Conservation (phyloP, 2,797 vertebrate species). For the Nannoperca obscura region DNA sequence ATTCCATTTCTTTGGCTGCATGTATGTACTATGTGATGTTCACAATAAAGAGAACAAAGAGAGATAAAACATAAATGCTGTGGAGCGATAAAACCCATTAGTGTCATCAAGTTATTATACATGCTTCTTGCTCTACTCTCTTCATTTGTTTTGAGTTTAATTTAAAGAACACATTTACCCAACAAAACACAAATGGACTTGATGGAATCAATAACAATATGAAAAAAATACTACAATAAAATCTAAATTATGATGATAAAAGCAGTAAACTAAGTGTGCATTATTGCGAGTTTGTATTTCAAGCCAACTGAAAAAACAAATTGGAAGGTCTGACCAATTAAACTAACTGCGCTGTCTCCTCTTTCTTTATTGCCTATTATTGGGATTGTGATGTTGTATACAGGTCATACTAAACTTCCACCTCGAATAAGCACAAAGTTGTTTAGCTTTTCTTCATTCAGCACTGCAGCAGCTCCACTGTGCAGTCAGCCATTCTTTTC, state of each 20-base stretch:
- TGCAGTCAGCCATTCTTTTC: constrained; percentile 37
- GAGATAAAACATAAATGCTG: constrained; percentile 23
- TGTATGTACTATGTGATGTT: not conserved
- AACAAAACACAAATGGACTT: constrained; percentile 18
- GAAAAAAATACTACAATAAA: constrained; percentile 5
- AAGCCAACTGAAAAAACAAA: constrained; percentile 22
- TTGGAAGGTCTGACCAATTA: constrained; percentile 11
- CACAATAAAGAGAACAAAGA: constrained; percentile 32
- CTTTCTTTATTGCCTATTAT: constrained; percentile 11
- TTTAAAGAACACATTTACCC: constrained; percentile 26
- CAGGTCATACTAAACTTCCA: constrained; percentile 30
- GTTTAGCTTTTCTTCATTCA: constrained; percentile 45
- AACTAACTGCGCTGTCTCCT: constrained; percentile 27
- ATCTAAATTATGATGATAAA: constrained; percentile 14
- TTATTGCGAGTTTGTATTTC: not conserved
- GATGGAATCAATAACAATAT: constrained; percentile 14
- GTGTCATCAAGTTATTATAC: constrained; percentile 29
- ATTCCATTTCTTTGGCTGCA: constrained; percentile 25
- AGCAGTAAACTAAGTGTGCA: constrained; percentile 15
- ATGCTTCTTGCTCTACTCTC: constrained; percentile 5
- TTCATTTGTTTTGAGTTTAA: constrained; percentile 18
- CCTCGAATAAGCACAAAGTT: constrained; percentile 29
- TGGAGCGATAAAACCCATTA: constrained; percentile 37
- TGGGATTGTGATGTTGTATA: constrained; percentile 24
- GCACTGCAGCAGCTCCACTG: constrained; percentile 18